Evolutionary conservation across 2,888 invertebrate genomes (phyloP), one percentile per base, ranked within the genome.

Genomic region (Noctua janthe): DNA sequence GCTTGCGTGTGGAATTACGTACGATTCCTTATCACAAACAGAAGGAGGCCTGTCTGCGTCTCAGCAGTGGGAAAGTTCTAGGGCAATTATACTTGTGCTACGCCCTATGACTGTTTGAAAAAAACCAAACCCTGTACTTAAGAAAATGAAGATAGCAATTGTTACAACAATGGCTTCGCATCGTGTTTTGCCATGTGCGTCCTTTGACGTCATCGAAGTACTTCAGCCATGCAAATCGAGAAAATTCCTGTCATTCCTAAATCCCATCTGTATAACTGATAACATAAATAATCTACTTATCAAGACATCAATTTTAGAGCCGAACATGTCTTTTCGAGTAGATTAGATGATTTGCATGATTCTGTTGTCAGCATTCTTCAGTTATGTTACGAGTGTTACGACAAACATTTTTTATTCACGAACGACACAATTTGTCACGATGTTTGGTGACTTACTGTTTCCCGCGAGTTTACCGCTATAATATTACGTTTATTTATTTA

Each of bases 361-460:
- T 43, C 20, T 35, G 13, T 15, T 69, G 64, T 74, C 64, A 71
- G 71, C 82, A 74, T 54, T 74, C 43, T 70, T 64, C 23, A 74
- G 39, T 51, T 23, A 59, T 66, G 23, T 66, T 66, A 47, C 11
- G 23, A 43, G 54, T 71, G 17, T 59, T 59, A 39, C 23, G 17
- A 43, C 17, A 51, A 79, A 73, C 17, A 67, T 23, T 72, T 39
- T 64, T 43, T 72, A 11, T 64, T 71, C 83, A 82, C 83, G 72
- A 78, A 78, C 47, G 59, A 35, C 78, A 54, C 39, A 62, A 47
- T 78, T 64, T 56, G 39, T 20, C 62, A 49, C 62, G 23, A 62
- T 29, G 17, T 81, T 76, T 71, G 13, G 43, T 71, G 15, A 82
- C 78, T 69, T 62, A 56, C 29, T 62, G 10, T 54, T 47, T 8